Percentiles rank a stretch among this genome's conserved stretches.
phyloP scores from a whole-genome alignment of 2,113 vertebrate genomes.

The Solea senegalensis region DNA sequence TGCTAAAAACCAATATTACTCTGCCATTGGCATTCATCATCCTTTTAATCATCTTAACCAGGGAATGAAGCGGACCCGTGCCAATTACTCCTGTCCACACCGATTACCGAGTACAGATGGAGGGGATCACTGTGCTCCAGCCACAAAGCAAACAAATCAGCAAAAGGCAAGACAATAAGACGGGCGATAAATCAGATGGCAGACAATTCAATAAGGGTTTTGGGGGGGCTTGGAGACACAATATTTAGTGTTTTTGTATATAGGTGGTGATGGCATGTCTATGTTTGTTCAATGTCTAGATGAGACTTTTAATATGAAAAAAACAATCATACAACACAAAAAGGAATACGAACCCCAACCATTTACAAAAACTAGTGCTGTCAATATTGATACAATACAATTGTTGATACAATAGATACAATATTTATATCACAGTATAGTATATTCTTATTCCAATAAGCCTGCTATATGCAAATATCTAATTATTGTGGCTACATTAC shows the following conservation, averaged over 20 bases:
- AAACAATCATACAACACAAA: neutral
- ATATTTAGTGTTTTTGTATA: too few relatives aligned
- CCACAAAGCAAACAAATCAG: conserved; percentile 42
- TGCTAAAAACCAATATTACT: conserved; percentile 35
- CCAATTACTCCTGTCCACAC: conserved; percentile 58
- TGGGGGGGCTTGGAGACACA: conserved; percentile 42
- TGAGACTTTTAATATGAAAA: neutral
- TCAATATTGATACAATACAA: too few relatives aligned
- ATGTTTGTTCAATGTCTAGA: too few relatives aligned
- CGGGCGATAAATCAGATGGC: conserved; percentile 66
- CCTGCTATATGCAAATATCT: too few relatives aligned
- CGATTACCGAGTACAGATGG: conserved; percentile 43
- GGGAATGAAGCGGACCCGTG: conserved; percentile 56
- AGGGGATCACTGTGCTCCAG: conserved; percentile 23
- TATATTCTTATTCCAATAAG: too few relatives aligned
- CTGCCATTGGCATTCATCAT: conserved; percentile 49
- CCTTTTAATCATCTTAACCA: conserved; percentile 53
- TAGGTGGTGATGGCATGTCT: too few relatives aligned
- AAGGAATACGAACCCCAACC: too few relatives aligned
- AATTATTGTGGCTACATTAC: too few relatives aligned
- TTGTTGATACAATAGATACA: too few relatives aligned
- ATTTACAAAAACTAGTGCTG: too few relatives aligned
- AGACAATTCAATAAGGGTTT: conserved; percentile 72
- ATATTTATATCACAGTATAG: too few relatives aligned
- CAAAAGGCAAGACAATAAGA: conserved; percentile 66